Base-by-base conservation (phyloP, 2,113 vertebrate genomes). In the Eptatretus burgeri region DNA sequence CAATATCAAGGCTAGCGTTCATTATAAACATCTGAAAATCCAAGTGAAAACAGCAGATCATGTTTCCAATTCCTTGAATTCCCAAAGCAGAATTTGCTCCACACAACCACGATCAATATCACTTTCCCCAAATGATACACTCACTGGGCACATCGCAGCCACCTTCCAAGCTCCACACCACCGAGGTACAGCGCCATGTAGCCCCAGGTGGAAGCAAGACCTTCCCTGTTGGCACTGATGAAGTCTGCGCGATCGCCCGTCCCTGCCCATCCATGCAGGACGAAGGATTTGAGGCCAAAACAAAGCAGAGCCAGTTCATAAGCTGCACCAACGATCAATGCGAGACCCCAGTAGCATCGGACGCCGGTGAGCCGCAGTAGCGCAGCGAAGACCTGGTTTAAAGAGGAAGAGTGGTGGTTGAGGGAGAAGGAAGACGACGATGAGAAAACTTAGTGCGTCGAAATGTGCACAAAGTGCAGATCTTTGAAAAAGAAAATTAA, bases 141-240 rank as follows among this genome's bases (percentile, higher is more conserved):
- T 60, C 56, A 60, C 56, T 20, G n/a, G 12, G 19, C 56, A 60
- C 56, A 19, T 10, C 19, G 56, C 56, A 60, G 12, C n/a, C 19
- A 60, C n/a, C 56, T 9, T 60, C 56, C 56, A 19, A 60, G 10
- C 9, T 60, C n/a, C 56, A 60, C 56, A 19, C 56, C 56, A 19
- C n/a, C 10, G 9, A 60, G 10, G 56, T 60, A 60, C 56, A 60
- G 56, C 56, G 56, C 56, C 56, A 60, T n/a, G 56, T 60, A 60
- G n/a, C 56, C 56, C n/a, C 56, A 60, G n/a, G 19, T 20, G 12
- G 56, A 60, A n/a, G 56, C 56, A 12, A 60, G n/a, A 60, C 56
- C 56, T 20, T 60, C 56, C 1, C 56, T n/a, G 56, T 60, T 60
- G 56, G 56, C 56, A 19, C 56, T 60, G n/a, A 60, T n/a, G 10